Evolutionary conservation across 2,888 invertebrate species (phyloP).

Genomic region (Beris morrisii): DNA sequence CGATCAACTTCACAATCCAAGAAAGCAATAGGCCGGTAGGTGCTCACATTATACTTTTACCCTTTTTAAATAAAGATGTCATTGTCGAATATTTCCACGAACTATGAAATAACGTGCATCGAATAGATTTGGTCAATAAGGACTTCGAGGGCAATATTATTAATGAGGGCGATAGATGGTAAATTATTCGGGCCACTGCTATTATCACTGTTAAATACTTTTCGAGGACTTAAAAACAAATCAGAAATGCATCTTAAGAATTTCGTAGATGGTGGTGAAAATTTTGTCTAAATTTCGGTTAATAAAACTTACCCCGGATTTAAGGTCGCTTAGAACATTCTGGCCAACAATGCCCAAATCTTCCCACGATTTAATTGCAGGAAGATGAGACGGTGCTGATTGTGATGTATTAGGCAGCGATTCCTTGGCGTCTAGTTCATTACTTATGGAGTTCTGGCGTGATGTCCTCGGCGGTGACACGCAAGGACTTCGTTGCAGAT

Average conservation of each 20-base stretch:
- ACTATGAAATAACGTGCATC: too few relatives aligned
- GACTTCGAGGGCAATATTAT: too few relatives aligned
- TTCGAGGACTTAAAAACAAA: neutral
- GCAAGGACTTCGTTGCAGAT: constrained; percentile 66
- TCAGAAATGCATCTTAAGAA: neutral
- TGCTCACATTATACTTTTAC: too few relatives aligned
- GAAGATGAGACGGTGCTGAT: constrained; percentile 34
- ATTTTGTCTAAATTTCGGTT: neutral
- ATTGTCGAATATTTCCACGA: too few relatives aligned
- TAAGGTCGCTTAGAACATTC: constrained; percentile 65
- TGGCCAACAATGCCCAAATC: constrained; percentile 64
- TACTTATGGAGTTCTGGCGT: constrained; percentile 35
- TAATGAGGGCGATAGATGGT: too few relatives aligned
- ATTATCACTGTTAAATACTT: too few relatives aligned
- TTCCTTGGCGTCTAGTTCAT: constrained; percentile 3
- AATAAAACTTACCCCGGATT: constrained; percentile 65
- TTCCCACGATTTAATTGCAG: constrained; percentile 60
- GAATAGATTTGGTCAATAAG: too few relatives aligned
- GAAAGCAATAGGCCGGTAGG: too few relatives aligned
- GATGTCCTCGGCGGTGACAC: constrained; percentile 59
- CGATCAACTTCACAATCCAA: too few relatives aligned
- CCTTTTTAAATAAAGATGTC: too few relatives aligned
- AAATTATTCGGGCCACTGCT: too few relatives aligned
- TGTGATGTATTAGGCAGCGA: constrained; percentile 44
- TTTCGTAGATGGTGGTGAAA: neutral